A percentile compares a stretch with the other conserved stretches of the same genome.
phyloP scores from a whole-genome alignment of 2,888 invertebrate species.

The Drosophila aldrichi region DNA sequence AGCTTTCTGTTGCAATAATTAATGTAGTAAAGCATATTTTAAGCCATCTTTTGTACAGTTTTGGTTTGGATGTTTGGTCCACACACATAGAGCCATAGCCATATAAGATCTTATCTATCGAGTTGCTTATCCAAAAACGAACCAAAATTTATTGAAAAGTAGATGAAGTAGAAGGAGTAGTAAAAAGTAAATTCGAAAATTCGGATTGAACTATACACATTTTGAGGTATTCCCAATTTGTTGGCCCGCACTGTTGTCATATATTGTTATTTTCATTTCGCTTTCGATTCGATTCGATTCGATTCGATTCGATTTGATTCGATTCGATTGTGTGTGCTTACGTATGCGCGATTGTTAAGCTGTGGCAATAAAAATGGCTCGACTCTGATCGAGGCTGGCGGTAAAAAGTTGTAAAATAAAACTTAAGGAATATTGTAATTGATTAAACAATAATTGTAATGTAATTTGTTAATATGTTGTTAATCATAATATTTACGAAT shows the following conservation, averaged over 20 bases:
- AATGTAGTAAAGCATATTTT: slow-evolving; percentile 86
- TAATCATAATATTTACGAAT: slow-evolving; percentile 19
- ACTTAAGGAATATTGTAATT: neutral
- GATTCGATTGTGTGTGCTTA: slow-evolving; percentile 67
- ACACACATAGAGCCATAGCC: slow-evolving; percentile 45
- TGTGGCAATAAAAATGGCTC: slow-evolving; percentile 25
- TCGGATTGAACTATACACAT: neutral
- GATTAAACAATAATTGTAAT: slow-evolving; percentile 21
- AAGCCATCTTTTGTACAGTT: slow-evolving; percentile 84
- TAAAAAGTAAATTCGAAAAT: slow-evolving; percentile 14
- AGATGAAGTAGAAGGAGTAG: slow-evolving; percentile 15
- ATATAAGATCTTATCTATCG: slow-evolving; percentile 1
- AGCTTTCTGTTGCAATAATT: slow-evolving; percentile 78
- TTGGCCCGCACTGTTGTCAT: neutral
- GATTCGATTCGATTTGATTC: no score
- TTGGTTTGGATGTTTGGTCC: slow-evolving; percentile 35
- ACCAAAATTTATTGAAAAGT: slow-evolving; percentile 29
- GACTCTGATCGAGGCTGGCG: slow-evolving; percentile 11
- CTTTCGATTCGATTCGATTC: slow-evolving; percentile 29
- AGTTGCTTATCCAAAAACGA: slow-evolving; percentile 34
- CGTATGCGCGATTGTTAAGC: slow-evolving; percentile 68
- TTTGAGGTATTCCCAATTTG: slow-evolving; percentile 4
- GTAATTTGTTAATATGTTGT: slow-evolving; percentile 24
- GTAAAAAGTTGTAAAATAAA: slow-evolving; percentile 14
- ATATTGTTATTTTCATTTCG: neutral